Evolutionary conservation across 2,888 invertebrate genomes (phyloP).

Genomic region (Pseudococcus jackbeardsleyi): DNA sequence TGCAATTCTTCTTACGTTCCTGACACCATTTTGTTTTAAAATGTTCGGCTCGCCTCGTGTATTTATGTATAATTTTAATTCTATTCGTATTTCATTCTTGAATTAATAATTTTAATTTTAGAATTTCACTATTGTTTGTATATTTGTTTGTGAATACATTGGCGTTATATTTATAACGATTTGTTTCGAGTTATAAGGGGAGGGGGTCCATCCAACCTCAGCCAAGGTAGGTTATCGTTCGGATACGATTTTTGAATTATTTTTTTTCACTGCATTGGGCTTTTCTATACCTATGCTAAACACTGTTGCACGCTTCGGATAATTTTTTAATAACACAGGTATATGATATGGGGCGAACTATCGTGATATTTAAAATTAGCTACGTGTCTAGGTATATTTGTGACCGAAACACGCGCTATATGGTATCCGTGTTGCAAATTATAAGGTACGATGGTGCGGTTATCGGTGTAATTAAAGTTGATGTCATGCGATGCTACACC

Average conservation of each 20-base stretch:
- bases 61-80: conserved; percentile 38
- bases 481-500: conserved; percentile 4
- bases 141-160: conserved; percentile 49
- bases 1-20: conserved; percentile 18
- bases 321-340: background rate
- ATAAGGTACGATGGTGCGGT: conserved; percentile 12
- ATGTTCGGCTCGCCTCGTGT: conserved; percentile 18
- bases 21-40: conserved; percentile 39
- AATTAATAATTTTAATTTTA: conserved; percentile 25
- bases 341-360: background rate
- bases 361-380: conserved; percentile 5
- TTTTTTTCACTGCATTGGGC: background rate
- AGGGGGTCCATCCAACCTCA: background rate
- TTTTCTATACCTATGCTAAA: background rate
- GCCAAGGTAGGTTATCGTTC: background rate
- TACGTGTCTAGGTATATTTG: background rate
- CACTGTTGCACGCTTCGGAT: background rate
- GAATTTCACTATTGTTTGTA: conserved; percentile 48
- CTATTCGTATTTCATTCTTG: conserved; percentile 18
- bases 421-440: conserved; percentile 8
- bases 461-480: conserved; percentile 2
- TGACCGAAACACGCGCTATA: background rate
- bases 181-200: background rate
- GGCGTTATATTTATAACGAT: conserved; percentile 42
- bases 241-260: background rate